Evolutionary conservation across 2,113 vertebrate species (phyloP).

Genomic region (Garra rufa): DNA sequence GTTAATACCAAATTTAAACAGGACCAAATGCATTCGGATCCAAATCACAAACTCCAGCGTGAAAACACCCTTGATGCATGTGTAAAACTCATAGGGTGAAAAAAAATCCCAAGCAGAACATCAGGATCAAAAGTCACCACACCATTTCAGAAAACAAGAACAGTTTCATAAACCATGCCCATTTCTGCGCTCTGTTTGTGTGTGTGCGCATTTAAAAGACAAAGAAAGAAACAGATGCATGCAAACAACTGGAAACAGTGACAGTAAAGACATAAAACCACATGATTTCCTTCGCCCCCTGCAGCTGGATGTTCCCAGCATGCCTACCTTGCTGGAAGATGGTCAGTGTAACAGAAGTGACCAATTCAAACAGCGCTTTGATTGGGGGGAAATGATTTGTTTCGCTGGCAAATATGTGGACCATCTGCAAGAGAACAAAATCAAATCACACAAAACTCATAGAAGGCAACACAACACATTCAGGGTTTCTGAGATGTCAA

Average conservation of each 20-base stretch:
- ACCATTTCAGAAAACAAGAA: neutral
- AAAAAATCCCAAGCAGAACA: neutral
- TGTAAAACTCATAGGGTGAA: neutral
- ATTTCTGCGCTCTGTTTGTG: neutral
- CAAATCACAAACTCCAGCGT: neutral
- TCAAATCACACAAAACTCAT: neutral
- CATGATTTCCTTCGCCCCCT: conserved; percentile 1
- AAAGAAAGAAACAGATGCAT: neutral
- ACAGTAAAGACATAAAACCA: neutral
- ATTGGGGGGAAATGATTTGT: conserved; percentile 95
- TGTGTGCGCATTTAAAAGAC: neutral
- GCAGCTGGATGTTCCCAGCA: neutral
- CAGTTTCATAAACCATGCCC: neutral
- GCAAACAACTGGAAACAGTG: neutral
- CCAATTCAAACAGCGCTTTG: conserved; percentile 96
- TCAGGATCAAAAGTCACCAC: conserved; percentile 1
- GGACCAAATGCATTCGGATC: neutral
- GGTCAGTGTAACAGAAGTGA: conserved; percentile 95
- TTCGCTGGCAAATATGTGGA: conserved; percentile 98
- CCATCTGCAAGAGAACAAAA: conserved; percentile 80
- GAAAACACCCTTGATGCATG: neutral
- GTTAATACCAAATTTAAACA: neutral
- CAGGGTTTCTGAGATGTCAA: neutral
- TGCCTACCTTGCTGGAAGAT: conserved; percentile 98
- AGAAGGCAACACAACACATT: conserved; percentile 26